Conservation (phyloP, 2,888 invertebrate species). For the Erpobdella octoculata region DNA sequence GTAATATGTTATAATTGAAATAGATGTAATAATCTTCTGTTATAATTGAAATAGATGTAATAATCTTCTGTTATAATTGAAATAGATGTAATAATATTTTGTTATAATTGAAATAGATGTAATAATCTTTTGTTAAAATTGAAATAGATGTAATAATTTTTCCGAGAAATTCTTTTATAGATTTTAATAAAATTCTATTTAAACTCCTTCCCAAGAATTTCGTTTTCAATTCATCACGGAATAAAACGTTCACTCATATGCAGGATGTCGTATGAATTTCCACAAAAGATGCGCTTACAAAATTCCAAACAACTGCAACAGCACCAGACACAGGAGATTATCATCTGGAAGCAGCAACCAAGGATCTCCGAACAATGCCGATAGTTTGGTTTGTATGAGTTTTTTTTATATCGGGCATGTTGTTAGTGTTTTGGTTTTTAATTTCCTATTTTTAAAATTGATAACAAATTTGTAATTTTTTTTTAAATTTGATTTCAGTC, state of each 20-base stretch:
- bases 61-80: no score
- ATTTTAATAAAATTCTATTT: background rate
- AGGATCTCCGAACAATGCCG: slow-evolving; percentile 27
- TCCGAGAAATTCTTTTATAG: background rate
- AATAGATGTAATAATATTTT: no score
- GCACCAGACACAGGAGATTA: slow-evolving; percentile 54
- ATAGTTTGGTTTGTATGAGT: slow-evolving; percentile 11
- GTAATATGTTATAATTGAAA: no score
- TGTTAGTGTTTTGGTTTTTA: no score
- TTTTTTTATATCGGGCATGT: background rate
- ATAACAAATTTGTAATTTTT: no score
- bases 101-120: no score
- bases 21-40: no score
- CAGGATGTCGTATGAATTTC: slow-evolving; percentile 94
- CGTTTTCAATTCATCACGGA: background rate
- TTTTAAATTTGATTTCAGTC: no score
- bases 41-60: no score
- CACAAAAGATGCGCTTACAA: slow-evolving; percentile 89
- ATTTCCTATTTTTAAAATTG: no score
- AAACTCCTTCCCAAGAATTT: background rate
- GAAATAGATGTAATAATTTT: background rate
- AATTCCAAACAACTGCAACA: slow-evolving; percentile 90
- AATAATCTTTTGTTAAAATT: no score
- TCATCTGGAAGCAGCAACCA: slow-evolving; percentile 43
- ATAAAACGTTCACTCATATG: slow-evolving; percentile 36